These are phyloP conservation scores for Lycaena phlaeas DNA, from an alignment of 2,888 invertebrate species.

Conservation along the genomic window DNA sequence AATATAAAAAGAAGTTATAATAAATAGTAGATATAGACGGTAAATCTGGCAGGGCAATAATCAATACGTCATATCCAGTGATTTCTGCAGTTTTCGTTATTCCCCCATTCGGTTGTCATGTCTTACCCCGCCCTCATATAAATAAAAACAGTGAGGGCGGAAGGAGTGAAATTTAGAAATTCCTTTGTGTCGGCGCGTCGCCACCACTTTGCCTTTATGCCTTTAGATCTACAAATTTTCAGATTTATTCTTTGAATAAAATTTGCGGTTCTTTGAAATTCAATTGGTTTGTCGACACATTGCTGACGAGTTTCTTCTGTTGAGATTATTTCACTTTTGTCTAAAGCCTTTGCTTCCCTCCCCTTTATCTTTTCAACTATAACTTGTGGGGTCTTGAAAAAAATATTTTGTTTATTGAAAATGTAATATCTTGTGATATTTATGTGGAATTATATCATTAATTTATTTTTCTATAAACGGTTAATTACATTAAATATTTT, in stretches of 20 bases:
- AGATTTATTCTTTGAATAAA: conserved; percentile 74
- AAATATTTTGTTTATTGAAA: too few species aligned
- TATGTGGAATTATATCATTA: too few species aligned
- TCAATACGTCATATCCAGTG: conserved; percentile 29
- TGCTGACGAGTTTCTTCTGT: conserved; percentile 57
- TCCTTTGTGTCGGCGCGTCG: conserved; percentile 68
- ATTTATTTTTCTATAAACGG: too few species aligned
- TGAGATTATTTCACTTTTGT: conserved; percentile 34
- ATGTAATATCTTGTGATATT: too few species aligned
- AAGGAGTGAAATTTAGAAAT: conserved; percentile 72
- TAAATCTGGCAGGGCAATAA: too few species aligned
- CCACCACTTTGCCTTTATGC: conserved; percentile 64
- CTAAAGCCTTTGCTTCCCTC: conserved; percentile 26
- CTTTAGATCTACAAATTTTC: conserved; percentile 72
- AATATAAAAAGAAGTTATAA: too few species aligned
- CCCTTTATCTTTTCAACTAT: not conserved
- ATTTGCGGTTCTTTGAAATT: conserved; percentile 72
- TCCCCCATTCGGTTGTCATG: conserved; percentile 58
- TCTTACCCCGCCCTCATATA: conserved; percentile 60
- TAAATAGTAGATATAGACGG: too few species aligned
- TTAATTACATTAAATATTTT: too few species aligned
- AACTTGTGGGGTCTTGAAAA: too few species aligned
- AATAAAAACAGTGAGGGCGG: conserved; percentile 67
- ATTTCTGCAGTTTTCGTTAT: conserved; percentile 24
- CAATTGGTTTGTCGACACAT: conserved; percentile 70